Conservation (phyloP, 2,797 vertebrate species). For the Aeoliscus strigatus region DNA sequence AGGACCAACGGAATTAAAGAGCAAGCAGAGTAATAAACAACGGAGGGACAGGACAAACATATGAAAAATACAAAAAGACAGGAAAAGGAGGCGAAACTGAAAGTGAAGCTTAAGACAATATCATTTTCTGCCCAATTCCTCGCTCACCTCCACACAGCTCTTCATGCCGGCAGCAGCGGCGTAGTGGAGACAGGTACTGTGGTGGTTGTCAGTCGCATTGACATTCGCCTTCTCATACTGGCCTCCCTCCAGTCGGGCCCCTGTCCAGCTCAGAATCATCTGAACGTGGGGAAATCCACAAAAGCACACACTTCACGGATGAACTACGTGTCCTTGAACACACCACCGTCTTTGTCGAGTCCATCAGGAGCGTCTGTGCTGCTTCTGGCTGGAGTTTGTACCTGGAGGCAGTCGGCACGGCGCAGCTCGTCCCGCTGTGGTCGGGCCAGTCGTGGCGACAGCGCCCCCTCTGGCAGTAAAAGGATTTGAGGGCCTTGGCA, state of each 20-base stretch:
- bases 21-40: conserved; percentile 2
- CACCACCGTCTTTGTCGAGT: no score
- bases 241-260: conserved; percentile 92
- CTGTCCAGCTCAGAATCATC: conserved; percentile 98
- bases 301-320: not conserved
- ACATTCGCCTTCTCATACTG: conserved; percentile 94
- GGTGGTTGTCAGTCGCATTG: conserved; percentile 94
- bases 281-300: conserved; percentile 54
- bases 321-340: not conserved
- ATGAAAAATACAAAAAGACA: no score
- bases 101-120: not conserved
- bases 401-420: conserved; percentile 85
- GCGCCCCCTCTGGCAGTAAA: conserved; percentile 87
- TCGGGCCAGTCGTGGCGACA: conserved; percentile 87
- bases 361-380: no score
- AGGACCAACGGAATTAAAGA: conserved; percentile 13
- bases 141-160: conserved; percentile 93
- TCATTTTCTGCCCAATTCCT: not conserved
- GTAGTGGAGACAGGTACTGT: conserved; percentile 94
- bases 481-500: conserved; percentile 97
- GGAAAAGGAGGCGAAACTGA: not conserved
- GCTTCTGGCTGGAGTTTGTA: conserved; percentile 4
- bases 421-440: conserved; percentile 90
- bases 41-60: not conserved
- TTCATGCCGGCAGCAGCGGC: conserved; percentile 97